Evolutionary conservation across 2,888 invertebrate genomes (phyloP), one percentile per base, ranked within the genome.

Genomic region (Tetheella fluctuosa): DNA sequence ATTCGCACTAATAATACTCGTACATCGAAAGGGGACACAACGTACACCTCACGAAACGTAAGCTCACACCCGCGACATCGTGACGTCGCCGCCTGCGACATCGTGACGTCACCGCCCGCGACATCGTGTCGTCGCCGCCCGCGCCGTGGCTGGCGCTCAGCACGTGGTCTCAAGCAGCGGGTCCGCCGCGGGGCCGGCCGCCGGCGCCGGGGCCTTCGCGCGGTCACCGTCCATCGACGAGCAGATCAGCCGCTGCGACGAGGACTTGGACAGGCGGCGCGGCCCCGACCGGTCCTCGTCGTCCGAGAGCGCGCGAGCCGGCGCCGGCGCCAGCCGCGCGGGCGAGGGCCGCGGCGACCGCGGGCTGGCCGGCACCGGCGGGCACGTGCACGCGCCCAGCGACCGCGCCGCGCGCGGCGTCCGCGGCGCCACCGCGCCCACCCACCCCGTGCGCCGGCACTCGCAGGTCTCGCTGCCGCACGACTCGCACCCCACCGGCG

Each of bases 1-100:
- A 89, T 88, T 89, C 89, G 85, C 85, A 85, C 89, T 91, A 91
- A 85, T 89, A 91, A 91, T 91, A 91, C 90, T 91, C 90, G 75
- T 84, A 85, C 83, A 81, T 77, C 77, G 76, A 83, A 73, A 64
- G 17, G 69, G 64, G 67, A 69, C 74, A 73, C 73, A 70, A 79
- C 77, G 71, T 77, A 73, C 75, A 79, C 2, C 25, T 76, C 74
- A 78, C 69, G 67, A 69, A 67, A 66, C 73, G 70, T 63, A 69
- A 64, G 64, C 59, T 66, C 63, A 39, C 39, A 7, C 57, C 57
- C 59, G 55, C 53, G 66, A 61, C 58, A 57, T 34, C 37, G 37
- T 37, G 13, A 1, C 37, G 62, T 59, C 57, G 59, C 54, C 37
- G 53, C 54, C 20, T 56, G 25, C n/a, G n/a, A n/a, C n/a, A n/a